Base-by-base conservation (phyloP, 92 coral and sea anemone species). In the Pocillopora grandis region DNA sequence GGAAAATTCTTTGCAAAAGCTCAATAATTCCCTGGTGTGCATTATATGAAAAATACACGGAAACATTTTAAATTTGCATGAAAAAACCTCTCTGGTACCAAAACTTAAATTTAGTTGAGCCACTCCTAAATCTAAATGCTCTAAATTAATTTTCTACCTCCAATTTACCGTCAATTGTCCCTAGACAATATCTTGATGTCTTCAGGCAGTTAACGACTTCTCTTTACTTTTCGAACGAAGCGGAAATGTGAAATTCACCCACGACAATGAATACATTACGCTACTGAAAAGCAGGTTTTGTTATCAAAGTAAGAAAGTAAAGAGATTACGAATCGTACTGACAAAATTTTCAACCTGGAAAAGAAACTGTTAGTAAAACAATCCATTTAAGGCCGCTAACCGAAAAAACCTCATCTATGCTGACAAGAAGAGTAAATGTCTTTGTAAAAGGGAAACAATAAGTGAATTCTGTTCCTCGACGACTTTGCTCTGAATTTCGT, bases 61-160 rank as follows among this genome's bases (percentile, higher is more conserved):
- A 63, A 83, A 75, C 79, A 74, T 70, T 73, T 36, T n/a, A 74
- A 63, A 83, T 83, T 83, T 83, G 86, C 75, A 83, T 83, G 80
- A 42, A 55, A 80, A 74, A 80, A 74, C 42, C 18, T 23, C 31
- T 6, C 10, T 63, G 56, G 13, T 12, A 62, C 33, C 62, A 52
- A 78, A 78, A 65, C 72, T n/a, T 21, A 20, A 78, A 20, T 65
- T 20, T 79, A 3, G 83, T 11, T 9, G 64, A 12, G 33, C 20
- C 42, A 37, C 18, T 70, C 56, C 15, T 31, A n/a, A 81, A 58
- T 81, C 20, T 17, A 23, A 81, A 8, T 42, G 77, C 21, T 68
- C 6, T 3, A 13, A 61, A 15, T 19, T 36, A 11, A 36, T 55
- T 57, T 57, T 59, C 69, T 58, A 20, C 74, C 71, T 61, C 35